Conservation (phyloP, 2,888 invertebrate species). For the Polyommatus icarus region DNA sequence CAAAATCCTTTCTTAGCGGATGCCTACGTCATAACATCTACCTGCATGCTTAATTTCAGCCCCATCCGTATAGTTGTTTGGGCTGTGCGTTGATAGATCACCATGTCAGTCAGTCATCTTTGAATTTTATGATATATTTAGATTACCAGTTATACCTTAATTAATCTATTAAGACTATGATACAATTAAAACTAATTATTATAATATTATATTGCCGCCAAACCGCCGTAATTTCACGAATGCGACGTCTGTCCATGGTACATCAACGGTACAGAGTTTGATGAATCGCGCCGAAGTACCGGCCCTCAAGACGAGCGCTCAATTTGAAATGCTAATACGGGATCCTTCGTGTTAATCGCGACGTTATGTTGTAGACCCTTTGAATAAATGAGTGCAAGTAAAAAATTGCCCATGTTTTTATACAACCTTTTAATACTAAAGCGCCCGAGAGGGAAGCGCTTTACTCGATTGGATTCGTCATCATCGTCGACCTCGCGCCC, state of each 20-base stretch:
- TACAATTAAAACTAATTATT: too few species aligned
- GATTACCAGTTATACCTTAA: too few species aligned
- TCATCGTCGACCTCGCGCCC: background rate
- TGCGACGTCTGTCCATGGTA: background rate
- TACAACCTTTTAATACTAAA: slow-evolving; percentile 21
- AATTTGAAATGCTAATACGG: slow-evolving; percentile 62
- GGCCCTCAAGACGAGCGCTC: slow-evolving; percentile 39
- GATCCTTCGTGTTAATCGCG: slow-evolving; percentile 48
- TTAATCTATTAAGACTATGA: too few species aligned
- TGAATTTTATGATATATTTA: too few species aligned
- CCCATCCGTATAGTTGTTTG: too few species aligned
- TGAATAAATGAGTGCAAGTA: slow-evolving; percentile 40
- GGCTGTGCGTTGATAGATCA: too few species aligned
- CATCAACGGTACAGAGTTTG: slow-evolving; percentile 11
- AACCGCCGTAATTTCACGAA: background rate
- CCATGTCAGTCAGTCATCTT: too few species aligned
- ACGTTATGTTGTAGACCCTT: slow-evolving; percentile 34
- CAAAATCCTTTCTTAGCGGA: too few species aligned
- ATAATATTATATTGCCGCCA: too few species aligned
- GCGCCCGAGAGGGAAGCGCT: background rate
- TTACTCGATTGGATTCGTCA: slow-evolving; percentile 1
- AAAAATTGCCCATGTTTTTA: slow-evolving; percentile 29
- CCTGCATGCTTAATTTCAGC: too few species aligned
- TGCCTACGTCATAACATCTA: too few species aligned
- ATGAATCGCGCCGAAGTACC: slow-evolving; percentile 28